Percentiles rank a stretch among this genome's conserved stretches.
Conservation (phyloP, 2,888 invertebrate species). For the Ligdia adustata region DNA sequence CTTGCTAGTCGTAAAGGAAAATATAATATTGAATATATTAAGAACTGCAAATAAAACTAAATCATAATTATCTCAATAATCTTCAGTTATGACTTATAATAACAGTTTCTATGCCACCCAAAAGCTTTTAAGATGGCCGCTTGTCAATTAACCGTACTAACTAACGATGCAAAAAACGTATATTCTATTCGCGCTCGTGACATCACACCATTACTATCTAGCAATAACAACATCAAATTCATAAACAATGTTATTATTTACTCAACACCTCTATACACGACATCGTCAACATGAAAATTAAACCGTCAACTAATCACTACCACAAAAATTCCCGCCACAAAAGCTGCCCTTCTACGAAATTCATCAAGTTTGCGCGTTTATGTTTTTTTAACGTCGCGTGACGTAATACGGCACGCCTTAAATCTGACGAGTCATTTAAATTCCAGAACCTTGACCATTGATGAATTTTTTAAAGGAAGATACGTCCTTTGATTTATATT, state of each 20-base stretch:
- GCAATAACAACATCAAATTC: neutral
- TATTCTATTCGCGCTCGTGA: too few relatives aligned
- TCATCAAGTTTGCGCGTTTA: conserved; percentile 13
- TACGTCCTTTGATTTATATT: too few relatives aligned
- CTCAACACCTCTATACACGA: conserved; percentile 1
- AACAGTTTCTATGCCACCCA: too few relatives aligned
- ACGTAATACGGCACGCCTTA: conserved; percentile 16
- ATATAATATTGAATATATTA: too few relatives aligned
- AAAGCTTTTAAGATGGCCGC: too few relatives aligned
- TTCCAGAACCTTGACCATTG: conserved; percentile 11
- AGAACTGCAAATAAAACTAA: too few relatives aligned
- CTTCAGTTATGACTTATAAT: too few relatives aligned
- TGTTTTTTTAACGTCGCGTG: conserved; percentile 20
- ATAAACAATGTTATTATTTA: conserved; percentile 12
- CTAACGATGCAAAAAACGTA: too few relatives aligned
- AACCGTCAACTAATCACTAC: conserved; percentile 10
- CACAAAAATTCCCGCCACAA: conserved; percentile 10
- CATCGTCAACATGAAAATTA: conserved; percentile 4
- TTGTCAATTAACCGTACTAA: too few relatives aligned
- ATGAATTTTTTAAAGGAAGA: too few relatives aligned
- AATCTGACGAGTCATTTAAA: conserved; percentile 25
- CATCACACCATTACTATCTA: neutral
- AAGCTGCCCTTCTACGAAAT: conserved; percentile 13
- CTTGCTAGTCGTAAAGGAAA: too few relatives aligned
- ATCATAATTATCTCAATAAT: too few relatives aligned